Evolutionary conservation across 2,888 invertebrate genomes (phyloP), one percentile per base, ranked within the genome.

Genomic region (Lasiommata megera): DNA sequence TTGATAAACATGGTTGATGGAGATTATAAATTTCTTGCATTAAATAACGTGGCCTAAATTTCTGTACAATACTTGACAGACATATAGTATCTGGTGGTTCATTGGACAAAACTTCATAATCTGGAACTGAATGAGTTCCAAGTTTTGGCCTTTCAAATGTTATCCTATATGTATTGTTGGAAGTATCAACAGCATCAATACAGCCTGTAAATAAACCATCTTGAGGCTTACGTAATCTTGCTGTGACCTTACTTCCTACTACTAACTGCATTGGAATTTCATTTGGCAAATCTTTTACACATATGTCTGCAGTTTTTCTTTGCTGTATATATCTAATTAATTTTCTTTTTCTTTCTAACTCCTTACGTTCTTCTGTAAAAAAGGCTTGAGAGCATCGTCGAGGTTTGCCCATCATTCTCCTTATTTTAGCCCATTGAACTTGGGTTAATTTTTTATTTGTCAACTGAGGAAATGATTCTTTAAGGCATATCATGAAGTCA

Each of bases 361-460:
- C 97, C 63, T 94, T 93, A 43, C 99, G 92, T 82, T 99, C 99
- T 86, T 99, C 99, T 66, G 95, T 94, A 84, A 99, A 99, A 81
- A 99, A 99, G 0, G 97, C 96, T 76, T 96, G 95, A 0, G 98
- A 98, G 82, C 96, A 99, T 74, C 99, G 93, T 48, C 99, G 91
- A 0, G 99, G 99, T 76, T 99, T 99, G 0, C 99, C 99, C 97
- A 99, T 98, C 91, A 98, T 94, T 63, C 98, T 91, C 55, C 99
- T 92, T 58, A 99, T 96, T 83, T 97, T 97, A 53, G 97, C 95
- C 99, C 99, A 99, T 78, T 99, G 98, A 2, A 95, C 94, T 69
- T 98, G 93, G 1, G 96, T 95, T 61, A 99, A 82, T 72, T 95
- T 94, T 6, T 95, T 93, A 23, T 96, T 96, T 77, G 96, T 96